Percentiles rank a stretch among this genome's conserved stretches.
These are phyloP conservation scores for Caenorhabditis zanzibari DNA, from an alignment of 2,888 invertebrate species.

Conservation along the genomic window DNA sequence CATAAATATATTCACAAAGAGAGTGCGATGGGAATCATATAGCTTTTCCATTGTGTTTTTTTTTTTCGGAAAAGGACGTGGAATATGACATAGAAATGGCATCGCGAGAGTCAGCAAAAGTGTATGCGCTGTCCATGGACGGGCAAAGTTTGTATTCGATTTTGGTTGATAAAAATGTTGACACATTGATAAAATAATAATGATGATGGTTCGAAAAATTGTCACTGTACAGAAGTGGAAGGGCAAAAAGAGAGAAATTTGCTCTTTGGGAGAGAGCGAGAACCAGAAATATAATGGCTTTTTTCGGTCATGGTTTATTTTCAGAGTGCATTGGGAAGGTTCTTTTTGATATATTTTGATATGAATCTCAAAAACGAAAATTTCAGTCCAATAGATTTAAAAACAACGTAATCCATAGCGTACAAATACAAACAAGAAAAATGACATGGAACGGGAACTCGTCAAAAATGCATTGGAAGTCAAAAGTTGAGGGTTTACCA, in stretches of 20 bases:
- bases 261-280: background rate
- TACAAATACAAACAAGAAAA: background rate
- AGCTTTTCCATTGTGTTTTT: background rate
- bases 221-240: background rate
- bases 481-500: background rate
- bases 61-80: background rate
- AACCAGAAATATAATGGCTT: too few relatives aligned
- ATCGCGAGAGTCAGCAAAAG: background rate
- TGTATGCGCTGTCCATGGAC: background rate
- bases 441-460: conserved; percentile 1
- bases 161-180: background rate
- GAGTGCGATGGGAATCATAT: background rate
- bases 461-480: conserved; percentile 13
- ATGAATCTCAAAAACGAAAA: too few relatives aligned
- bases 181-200: background rate
- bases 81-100: background rate
- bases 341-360: too few relatives aligned
- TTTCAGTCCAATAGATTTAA: too few relatives aligned
- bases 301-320: too few relatives aligned
- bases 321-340: too few relatives aligned
- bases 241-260: background rate
- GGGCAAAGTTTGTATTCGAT: background rate
- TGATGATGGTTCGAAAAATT: background rate
- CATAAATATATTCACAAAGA: background rate
- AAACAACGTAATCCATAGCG: background rate